Base-by-base conservation (phyloP, 64 coral and sea anemone genomes). In the Exaiptasia diaphana region DNA sequence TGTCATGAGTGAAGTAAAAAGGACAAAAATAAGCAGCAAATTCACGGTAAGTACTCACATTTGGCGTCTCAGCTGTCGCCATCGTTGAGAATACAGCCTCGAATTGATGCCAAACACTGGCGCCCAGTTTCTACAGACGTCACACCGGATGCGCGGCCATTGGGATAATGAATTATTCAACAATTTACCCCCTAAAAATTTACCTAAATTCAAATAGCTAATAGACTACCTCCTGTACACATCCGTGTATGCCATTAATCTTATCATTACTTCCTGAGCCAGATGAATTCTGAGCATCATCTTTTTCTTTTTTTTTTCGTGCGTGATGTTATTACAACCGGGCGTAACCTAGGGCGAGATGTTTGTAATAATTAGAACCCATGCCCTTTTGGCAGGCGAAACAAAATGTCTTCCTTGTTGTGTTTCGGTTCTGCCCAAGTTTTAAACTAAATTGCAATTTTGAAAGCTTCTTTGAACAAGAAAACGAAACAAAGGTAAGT, bases 31-130 rank as follows among this genome's bases (percentile, higher is more conserved):
- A 79, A 80, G 73, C 48, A 49, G 75, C 80, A 83, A 94, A 94
- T 94, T 87, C 84, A 78, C 71, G 85, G 79, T 83, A 85, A 94
- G 55, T 94, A 94, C 91, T 94, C 82, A 94, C 91, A 67, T 89
- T 90, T 85, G 48, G 91, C 91, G 91, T 94, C 86, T 94, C 91
- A 94, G 91, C 91, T 94, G 91, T 94, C 91, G 91, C 91, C 91
- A 94, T 94, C 91, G 86, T 89, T 89, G 85, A 67, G 91, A 85
- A 94, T 89, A 62, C 80, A 94, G 87, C 91, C 91, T 94, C 91
- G 91, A 23, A 80, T 35, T 88, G 63, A 45, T 46, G 74, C 48
- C 54, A 88, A 63, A 86, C 53, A 86, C 73, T 86, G 36, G 83
- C 13, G 33, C 64, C 73, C 83, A 86, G 83, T 30, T 35, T 50